Base-by-base conservation (phyloP, 2,888 invertebrate genomes). In the Dermolepida albohirtum region DNA sequence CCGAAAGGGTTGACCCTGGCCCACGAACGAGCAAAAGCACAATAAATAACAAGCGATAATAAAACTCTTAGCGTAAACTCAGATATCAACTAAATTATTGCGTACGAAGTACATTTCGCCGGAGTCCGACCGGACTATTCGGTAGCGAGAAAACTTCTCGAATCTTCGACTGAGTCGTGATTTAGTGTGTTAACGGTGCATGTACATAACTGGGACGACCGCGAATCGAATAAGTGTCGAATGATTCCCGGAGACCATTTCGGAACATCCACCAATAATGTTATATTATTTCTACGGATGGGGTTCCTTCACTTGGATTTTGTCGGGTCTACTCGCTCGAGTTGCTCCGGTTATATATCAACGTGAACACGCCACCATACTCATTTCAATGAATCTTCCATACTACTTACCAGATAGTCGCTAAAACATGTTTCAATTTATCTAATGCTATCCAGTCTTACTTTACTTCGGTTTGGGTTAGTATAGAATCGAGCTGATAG, bases 21-120 rank as follows among this genome's bases (percentile, higher is more conserved):
- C 59, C 47, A 47, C 34, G 43, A 62, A 5, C 47, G 47, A 62
- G 34, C 47, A 47, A 39, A 47, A 62, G 47, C 17, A 16, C 39
- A 47, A 62, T 62, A 62, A 62, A 62, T 62, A 62, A 62, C 59
- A 1, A 44, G 14, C 59, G 59, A 62, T 62, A 62, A 62, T 62
- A 62, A 62, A 62, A 62, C 34, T 62, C 47, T 34, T 47, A 47
- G 14, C 59, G 49, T 62, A 47, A 62, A 62, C 59, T 62, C 16
- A 62, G 59, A 62, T 62, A 47, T 62, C 59, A 34, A 47, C 47
- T 62, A 62, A 62, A 62, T 62, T 62, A 62, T 47, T 49, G 47
- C 59, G 59, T 62, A 39, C 34, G 47, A 62, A 62, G 47, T 62
- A 47, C 47, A 62, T 34, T n/a, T n/a, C 59, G 29, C 6, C 14